Conservation (phyloP, 1,140 invertebrate genomes). For the Diorhabda carinulata region DNA sequence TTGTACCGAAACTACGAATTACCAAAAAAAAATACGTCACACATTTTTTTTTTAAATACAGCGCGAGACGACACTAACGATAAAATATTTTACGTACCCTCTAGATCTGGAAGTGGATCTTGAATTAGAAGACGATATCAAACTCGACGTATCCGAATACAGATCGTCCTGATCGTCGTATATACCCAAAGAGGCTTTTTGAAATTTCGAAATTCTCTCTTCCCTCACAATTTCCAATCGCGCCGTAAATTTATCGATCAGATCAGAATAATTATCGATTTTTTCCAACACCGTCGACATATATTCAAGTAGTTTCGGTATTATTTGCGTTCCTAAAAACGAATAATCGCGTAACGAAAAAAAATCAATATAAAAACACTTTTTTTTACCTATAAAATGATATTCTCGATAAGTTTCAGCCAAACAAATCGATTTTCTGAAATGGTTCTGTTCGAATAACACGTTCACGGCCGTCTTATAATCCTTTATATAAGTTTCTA, state of each 20-base stretch:
- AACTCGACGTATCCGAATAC: slow-evolving; percentile 33
- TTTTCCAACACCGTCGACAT: slow-evolving; percentile 22
- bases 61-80: not conserved
- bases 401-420: slow-evolving; percentile 20
- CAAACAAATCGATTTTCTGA: slow-evolving; percentile 27
- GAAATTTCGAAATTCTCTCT: slow-evolving; percentile 25
- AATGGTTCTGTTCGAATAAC: slow-evolving; percentile 20
- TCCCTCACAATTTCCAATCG: slow-evolving; percentile 25
- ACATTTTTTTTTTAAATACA: no score
- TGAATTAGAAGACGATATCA: slow-evolving; percentile 23
- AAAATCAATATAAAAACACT: not conserved
- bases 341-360: not conserved
- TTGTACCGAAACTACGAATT: no score
- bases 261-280: slow-evolving; percentile 19
- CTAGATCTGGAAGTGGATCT: slow-evolving; percentile 21
- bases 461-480: slow-evolving; percentile 23
- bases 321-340: slow-evolving; percentile 18
- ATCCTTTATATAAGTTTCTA: slow-evolving; percentile 25
- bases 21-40: no score
- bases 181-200: slow-evolving; percentile 5
- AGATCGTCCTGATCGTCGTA: slow-evolving; percentile 26
- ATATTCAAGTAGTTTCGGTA: slow-evolving; percentile 22
- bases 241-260: slow-evolving; percentile 15
- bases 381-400: slow-evolving; percentile 28
- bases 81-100: slow-evolving; percentile 19